Percentiles rank a stretch among this genome's conserved stretches.
Evolutionary conservation across 2,113 vertebrate species (phyloP).

Genomic region (Indri indri): DNA sequence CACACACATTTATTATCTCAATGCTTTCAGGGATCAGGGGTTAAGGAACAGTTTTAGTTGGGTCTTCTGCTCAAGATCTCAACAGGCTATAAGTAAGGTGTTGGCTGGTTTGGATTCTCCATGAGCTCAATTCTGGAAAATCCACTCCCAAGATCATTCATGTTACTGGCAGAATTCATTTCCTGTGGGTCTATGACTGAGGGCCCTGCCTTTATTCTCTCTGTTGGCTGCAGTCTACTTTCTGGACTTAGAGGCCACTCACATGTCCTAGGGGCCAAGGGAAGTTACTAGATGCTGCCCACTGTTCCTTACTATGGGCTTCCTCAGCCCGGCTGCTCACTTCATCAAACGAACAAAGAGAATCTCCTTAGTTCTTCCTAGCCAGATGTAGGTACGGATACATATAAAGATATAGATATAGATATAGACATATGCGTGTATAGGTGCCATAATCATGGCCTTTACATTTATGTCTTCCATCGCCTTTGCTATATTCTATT

Average conservation of each 20-base stretch:
- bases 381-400: neutral
- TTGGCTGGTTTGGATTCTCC: neutral
- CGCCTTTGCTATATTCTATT: neutral
- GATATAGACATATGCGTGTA: neutral
- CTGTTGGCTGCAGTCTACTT: neutral
- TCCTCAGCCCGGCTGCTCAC: neutral
- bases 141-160: neutral
- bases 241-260: neutral
- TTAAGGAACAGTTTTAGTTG: neutral
- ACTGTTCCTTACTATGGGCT: neutral
- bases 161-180: neutral
- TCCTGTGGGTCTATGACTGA: neutral
- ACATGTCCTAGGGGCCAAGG: too few relatives aligned
- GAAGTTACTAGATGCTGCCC: neutral
- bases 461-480: neutral
- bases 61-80: neutral
- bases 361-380: neutral
- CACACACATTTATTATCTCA: neutral
- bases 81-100: neutral
- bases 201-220: neutral
- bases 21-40: neutral
- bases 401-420: neutral
- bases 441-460: neutral
- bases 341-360: neutral
- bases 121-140: neutral